Percentiles rank a stretch among this genome's conserved stretches.
Evolutionary conservation across 2,113 vertebrate genomes (phyloP).

Genomic region (Mobula hypostoma): DNA sequence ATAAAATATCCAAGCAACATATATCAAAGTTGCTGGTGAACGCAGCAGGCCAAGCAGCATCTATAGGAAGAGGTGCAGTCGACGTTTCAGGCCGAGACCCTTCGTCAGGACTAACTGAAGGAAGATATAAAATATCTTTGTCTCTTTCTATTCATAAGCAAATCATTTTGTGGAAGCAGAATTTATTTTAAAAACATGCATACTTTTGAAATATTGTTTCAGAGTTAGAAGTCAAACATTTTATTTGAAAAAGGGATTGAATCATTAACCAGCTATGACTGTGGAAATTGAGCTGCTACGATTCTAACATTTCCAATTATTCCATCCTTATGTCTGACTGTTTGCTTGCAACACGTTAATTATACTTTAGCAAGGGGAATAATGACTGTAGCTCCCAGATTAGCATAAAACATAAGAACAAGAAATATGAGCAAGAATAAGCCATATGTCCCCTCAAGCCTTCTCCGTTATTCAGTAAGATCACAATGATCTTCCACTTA

Average conservation of each 20-base stretch:
- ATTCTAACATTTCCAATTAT: slow-evolving; percentile 25
- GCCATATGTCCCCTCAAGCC: too few species aligned
- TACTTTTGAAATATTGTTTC: slow-evolving; percentile 17
- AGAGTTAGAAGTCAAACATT: not conserved
- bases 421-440: not conserved
- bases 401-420: too few species aligned
- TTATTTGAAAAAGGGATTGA: slow-evolving; percentile 26
- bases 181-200: slow-evolving; percentile 3
- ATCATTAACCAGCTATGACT: slow-evolving; percentile 29
- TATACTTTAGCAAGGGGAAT: slow-evolving; percentile 20
- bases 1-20: too few species aligned
- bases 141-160: not conserved
- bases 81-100: too few species aligned
- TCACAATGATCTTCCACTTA: too few species aligned
- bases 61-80: too few species aligned
- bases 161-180: not conserved
- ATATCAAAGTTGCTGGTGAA: too few species aligned
- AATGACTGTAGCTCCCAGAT: not conserved
- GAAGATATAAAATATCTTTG: not conserved
- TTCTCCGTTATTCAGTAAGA: too few species aligned
- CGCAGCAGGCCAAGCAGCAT: too few species aligned
- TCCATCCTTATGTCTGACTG: slow-evolving; percentile 29
- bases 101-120: too few species aligned
- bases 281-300: slow-evolving; percentile 31
- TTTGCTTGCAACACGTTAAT: slow-evolving; percentile 4